Evolutionary conservation across 30 jellyfish, hydroid and myxozoan genomes (phyloP).

Genomic region (Phacellophora camtschatica): DNA sequence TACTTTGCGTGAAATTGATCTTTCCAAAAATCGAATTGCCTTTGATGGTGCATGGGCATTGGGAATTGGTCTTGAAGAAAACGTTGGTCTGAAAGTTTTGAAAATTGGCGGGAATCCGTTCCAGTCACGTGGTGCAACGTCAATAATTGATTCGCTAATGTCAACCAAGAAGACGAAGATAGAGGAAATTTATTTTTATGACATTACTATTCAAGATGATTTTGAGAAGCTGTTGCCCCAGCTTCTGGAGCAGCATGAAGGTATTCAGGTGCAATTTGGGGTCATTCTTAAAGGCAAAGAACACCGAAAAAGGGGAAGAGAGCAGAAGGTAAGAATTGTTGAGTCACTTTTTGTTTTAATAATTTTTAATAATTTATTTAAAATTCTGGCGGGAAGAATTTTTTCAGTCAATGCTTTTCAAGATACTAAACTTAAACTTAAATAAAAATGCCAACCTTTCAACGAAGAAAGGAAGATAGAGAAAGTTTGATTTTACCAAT

Average conservation of each 20-base stretch:
- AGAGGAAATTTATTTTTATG: conserved; percentile 59
- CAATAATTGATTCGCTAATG: conserved; percentile 45
- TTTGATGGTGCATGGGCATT: conserved; percentile 51
- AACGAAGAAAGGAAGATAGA: too few species aligned
- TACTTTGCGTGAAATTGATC: conserved; percentile 32
- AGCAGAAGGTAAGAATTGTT: conserved; percentile 43
- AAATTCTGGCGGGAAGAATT: too few species aligned
- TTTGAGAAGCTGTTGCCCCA: conserved; percentile 35
- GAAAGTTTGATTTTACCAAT: too few species aligned
- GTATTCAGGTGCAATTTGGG: conserved; percentile 57
- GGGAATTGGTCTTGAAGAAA: conserved; percentile 62
- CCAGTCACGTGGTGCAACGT: conserved; percentile 63
- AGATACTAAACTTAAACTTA: too few species aligned
- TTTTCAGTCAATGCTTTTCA: too few species aligned
- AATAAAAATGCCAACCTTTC: too few species aligned
- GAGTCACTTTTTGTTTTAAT: not conserved
- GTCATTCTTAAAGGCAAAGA: conserved; percentile 37
- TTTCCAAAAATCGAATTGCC: conserved; percentile 50
- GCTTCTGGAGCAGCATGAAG: conserved; percentile 17
- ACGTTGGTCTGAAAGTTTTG: conserved; percentile 29
- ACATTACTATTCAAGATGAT: conserved; percentile 28
- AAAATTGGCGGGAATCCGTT: conserved; percentile 65
- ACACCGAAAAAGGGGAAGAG: conserved; percentile 47
- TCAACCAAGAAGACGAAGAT: conserved; percentile 15
- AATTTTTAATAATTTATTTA: too few species aligned